Evolutionary conservation across 2,797 vertebrate species (phyloP).

Genomic region (Chaetodon trifasciatus): DNA sequence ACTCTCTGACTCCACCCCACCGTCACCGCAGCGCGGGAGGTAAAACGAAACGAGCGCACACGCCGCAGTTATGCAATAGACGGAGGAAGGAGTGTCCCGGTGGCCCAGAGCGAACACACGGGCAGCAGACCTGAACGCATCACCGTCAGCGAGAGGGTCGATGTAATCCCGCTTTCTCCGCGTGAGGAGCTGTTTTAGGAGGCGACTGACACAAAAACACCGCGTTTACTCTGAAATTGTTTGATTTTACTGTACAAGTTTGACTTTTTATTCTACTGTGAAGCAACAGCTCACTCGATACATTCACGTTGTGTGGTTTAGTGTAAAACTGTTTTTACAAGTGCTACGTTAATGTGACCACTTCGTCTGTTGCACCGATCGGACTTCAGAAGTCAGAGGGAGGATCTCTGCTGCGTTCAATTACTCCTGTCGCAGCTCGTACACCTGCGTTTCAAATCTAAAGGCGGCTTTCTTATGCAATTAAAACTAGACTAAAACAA

Average conservation of each 20-base stretch:
- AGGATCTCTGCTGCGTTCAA: slow-evolving; percentile 36
- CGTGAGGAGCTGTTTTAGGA: not conserved
- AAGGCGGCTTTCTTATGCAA: too few species aligned
- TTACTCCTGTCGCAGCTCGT: not conserved
- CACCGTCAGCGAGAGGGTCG: not conserved
- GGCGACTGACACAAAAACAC: not conserved
- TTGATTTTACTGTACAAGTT: too few species aligned
- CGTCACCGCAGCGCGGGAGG: slow-evolving; percentile 4
- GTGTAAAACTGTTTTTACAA: not conserved
- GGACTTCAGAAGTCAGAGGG: slow-evolving; percentile 26
- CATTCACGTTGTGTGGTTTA: too few species aligned
- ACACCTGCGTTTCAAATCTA: not conserved
- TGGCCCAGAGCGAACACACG: slow-evolving; percentile 10
- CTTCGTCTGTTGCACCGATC: not conserved
- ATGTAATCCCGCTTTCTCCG: not conserved
- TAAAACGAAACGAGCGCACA: slow-evolving; percentile 37
- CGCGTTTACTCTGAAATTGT: not conserved
- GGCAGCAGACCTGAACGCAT: not conserved
- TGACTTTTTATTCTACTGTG: too few species aligned
- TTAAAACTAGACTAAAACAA: not conserved
- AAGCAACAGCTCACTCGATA: too few species aligned
- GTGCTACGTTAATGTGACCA: not conserved
- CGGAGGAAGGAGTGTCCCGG: slow-evolving; percentile 52
- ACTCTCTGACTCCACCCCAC: slow-evolving; percentile 18
- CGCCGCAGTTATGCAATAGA: slow-evolving; percentile 63